Evolutionary conservation across 1,140 invertebrate genomes (phyloP).

Genomic region (Bombus affinis): DNA sequence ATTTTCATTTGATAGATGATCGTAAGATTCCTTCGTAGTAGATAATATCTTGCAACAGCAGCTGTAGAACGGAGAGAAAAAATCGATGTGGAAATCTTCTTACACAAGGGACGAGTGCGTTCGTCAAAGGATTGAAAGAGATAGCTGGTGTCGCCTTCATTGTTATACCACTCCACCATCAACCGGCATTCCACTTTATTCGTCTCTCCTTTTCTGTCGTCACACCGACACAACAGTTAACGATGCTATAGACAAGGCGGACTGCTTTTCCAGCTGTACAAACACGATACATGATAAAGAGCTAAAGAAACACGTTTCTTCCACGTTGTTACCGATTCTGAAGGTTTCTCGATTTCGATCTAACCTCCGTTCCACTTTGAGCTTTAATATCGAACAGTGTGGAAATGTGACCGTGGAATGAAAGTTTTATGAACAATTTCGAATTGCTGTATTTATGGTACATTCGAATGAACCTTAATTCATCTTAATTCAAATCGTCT

Average conservation of each 20-base stretch:
- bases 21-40: background rate
- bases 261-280: slow-evolving; percentile 11
- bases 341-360: background rate
- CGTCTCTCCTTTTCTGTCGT: background rate
- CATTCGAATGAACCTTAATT: too few species aligned
- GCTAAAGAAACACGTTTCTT: background rate
- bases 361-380: background rate
- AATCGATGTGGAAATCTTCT: background rate
- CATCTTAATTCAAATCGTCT: too few species aligned
- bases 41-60: background rate
- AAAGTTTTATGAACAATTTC: too few species aligned
- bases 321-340: background rate
- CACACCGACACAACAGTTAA: background rate
- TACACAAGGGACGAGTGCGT: background rate
- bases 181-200: background rate
- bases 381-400: too few species aligned
- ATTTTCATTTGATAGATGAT: background rate
- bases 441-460: too few species aligned
- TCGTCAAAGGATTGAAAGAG: background rate
- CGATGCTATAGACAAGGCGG: slow-evolving; percentile 1
- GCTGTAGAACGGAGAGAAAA: background rate
- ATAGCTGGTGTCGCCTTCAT: background rate
- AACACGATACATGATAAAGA: slow-evolving; percentile 17
- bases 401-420: too few species aligned
- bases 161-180: background rate